Conservation (phyloP, 2,797 vertebrate species). For the Peromyscus attwateri region DNA sequence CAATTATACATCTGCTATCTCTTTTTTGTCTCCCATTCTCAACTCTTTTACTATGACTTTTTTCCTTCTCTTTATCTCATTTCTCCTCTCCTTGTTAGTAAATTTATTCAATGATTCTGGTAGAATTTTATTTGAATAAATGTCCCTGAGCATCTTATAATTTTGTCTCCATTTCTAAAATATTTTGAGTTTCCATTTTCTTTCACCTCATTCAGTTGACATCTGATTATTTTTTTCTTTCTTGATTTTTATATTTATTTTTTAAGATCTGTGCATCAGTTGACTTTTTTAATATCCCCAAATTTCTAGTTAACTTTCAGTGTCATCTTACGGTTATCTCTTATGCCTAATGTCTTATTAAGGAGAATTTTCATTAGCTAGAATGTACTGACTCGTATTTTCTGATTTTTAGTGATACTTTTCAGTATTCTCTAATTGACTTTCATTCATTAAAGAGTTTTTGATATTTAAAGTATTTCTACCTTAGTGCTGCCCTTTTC, state of each 20-base stretch:
- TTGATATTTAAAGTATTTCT: conserved; percentile 43
- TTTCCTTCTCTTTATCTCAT: not conserved
- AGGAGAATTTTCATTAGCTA: not conserved
- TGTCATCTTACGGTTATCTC: not conserved
- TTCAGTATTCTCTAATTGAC: not conserved
- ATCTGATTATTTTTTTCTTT: not conserved
- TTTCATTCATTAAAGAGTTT: not conserved
- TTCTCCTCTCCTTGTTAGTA: not conserved
- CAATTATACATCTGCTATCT: conserved; percentile 47
- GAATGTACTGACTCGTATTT: conserved; percentile 1
- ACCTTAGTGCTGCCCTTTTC: conserved; percentile 28
- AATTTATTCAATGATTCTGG: not conserved
- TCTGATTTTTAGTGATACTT: not conserved
- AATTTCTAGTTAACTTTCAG: not conserved
- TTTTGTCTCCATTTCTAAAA: conserved; percentile 42
- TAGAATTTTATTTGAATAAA: conserved; percentile 8
- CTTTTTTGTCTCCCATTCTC: not conserved
- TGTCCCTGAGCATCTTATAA: not conserved
- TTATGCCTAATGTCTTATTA: not conserved
- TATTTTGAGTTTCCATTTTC: conserved; percentile 11
- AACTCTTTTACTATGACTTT: not conserved
- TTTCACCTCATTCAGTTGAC: not conserved
- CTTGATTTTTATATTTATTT: not conserved
- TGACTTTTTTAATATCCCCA: conserved; percentile 1
- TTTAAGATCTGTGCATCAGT: not conserved